Percentiles rank a stretch among this genome's conserved stretches.
These are phyloP conservation scores for Carabus problematicus DNA, from an alignment of 2,888 invertebrate genomes.

Conservation along the genomic window DNA sequence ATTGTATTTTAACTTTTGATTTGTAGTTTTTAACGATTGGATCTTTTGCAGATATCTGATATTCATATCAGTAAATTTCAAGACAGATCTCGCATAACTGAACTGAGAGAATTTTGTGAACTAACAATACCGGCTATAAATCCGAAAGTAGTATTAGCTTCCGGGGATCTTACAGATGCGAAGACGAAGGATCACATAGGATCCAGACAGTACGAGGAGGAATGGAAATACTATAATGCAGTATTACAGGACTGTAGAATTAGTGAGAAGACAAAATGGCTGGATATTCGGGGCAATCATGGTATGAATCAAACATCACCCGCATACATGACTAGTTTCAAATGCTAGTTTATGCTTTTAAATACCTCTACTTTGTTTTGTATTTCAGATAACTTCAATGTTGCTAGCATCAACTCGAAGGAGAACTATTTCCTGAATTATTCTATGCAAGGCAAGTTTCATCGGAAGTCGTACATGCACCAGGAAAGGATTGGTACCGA, in stretches of 20 bases:
- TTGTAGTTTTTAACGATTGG: too few relatives aligned
- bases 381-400: constrained; percentile 87
- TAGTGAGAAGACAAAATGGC: constrained; percentile 76
- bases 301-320: constrained; percentile 62
- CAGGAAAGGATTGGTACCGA: constrained; percentile 66
- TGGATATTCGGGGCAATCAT: constrained; percentile 92
- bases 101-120: constrained; percentile 82
- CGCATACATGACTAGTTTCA: too few relatives aligned
- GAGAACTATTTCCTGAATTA: constrained; percentile 80
- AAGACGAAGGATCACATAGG: constrained; percentile 80
- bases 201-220: constrained; percentile 79
- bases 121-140: constrained; percentile 74
- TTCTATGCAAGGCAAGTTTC: constrained; percentile 76
- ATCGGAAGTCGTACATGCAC: constrained; percentile 78
- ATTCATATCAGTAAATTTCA: constrained; percentile 87
- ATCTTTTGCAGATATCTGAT: constrained; percentile 77
- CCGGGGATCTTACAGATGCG: constrained; percentile 90
- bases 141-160: constrained; percentile 80
- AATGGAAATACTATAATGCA: constrained; percentile 82
- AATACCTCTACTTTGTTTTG: too few relatives aligned
- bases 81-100: constrained; percentile 75
- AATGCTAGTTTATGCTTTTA: too few relatives aligned
- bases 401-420: constrained; percentile 70
- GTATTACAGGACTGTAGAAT: constrained; percentile 73
- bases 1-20: too few relatives aligned